A percentile compares a stretch with the other conserved stretches of the same genome.
Evolutionary conservation across 2,113 vertebrate genomes (phyloP).

Genomic region (Oenanthe melanoleuca): DNA sequence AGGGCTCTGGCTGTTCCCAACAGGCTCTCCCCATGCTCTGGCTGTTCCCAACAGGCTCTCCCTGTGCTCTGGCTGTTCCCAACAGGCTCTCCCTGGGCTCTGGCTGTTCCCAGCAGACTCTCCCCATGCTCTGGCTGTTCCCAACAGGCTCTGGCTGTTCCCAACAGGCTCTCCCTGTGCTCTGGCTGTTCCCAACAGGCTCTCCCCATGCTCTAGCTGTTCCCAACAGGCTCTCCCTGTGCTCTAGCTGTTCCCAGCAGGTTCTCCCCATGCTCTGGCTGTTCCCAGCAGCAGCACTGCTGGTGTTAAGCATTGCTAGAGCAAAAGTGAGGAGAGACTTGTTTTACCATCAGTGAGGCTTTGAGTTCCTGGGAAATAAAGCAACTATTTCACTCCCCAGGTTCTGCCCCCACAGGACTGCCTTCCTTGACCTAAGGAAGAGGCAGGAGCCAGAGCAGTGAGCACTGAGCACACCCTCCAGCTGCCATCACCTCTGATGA

Average conservation of each 20-base stretch:
- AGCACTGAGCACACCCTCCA: background rate
- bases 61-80: background rate
- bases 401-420: background rate
- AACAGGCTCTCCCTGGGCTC: too few relatives aligned
- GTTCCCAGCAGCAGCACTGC: background rate
- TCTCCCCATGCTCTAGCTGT: too few relatives aligned
- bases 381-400: background rate
- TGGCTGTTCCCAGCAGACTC: too few relatives aligned
- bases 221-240: too few relatives aligned
- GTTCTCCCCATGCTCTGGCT: too few relatives aligned
- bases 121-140: background rate
- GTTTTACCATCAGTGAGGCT: background rate
- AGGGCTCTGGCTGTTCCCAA: too few relatives aligned
- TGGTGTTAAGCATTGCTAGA: background rate
- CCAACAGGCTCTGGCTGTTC: too few relatives aligned
- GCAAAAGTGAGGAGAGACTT: background rate
- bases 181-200: background rate
- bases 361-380: background rate
- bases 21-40: too few relatives aligned
- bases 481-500: background rate
- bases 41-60: too few relatives aligned
- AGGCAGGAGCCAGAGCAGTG: background rate
- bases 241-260: too few relatives aligned
- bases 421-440: accelerated
- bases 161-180: too few relatives aligned